These are phyloP conservation scores for Tragelaphus strepsiceros DNA, from an alignment of 2,113 vertebrate species.

Conservation along the genomic window DNA sequence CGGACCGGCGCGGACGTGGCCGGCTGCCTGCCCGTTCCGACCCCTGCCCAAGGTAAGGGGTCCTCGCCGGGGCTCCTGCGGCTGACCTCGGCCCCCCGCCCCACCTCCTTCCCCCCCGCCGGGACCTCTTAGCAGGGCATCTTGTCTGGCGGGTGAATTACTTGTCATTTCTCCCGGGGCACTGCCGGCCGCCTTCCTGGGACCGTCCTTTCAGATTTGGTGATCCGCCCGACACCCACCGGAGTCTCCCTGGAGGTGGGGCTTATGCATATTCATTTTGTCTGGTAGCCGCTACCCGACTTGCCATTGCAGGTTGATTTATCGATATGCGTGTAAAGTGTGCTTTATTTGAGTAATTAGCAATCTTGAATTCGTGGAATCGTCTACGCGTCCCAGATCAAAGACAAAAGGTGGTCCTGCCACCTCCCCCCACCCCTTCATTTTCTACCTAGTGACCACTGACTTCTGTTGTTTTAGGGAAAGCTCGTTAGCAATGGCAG, in stretches of 20 bases:
- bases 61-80: background rate
- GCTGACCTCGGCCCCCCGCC: background rate
- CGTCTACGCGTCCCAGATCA: background rate
- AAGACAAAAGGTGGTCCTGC: slow-evolving; percentile 44
- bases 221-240: background rate
- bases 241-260: slow-evolving; percentile 14
- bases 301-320: slow-evolving; percentile 7
- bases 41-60: background rate
- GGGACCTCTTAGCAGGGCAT: background rate
- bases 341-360: slow-evolving; percentile 30
- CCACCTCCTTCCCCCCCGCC: background rate
- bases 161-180: background rate
- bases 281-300: background rate
- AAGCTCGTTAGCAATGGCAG: slow-evolving; percentile 3
- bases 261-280: slow-evolving; percentile 21
- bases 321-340: background rate
- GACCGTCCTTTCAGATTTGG: background rate
- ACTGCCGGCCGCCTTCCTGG: background rate
- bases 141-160: background rate
- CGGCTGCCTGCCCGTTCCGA: background rate
- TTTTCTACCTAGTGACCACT: background rate
- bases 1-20: slow-evolving; percentile 7
- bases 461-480: background rate
- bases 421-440: background rate
- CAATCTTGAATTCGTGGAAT: background rate